Evolutionary conservation across 2,113 vertebrate genomes (phyloP).

Genomic region (Genyomyrus donnyi): DNA sequence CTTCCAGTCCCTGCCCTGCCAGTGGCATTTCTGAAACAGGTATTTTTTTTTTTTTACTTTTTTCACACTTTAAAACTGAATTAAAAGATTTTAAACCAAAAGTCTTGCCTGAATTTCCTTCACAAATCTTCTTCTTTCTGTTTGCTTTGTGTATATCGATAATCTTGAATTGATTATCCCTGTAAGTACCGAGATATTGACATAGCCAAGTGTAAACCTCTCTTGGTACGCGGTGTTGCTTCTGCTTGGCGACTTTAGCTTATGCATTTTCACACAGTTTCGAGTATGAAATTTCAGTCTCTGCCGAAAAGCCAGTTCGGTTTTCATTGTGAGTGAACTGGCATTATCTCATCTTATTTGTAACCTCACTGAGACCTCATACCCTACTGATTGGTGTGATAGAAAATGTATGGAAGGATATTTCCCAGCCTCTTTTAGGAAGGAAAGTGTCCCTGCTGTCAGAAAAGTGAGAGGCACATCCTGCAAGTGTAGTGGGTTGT

Average conservation of each 20-base stretch:
- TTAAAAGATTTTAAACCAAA: not conserved
- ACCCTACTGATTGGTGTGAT: not conserved
- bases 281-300: not conserved
- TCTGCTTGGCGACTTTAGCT: not conserved
- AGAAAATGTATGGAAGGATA: not conserved
- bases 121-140: not conserved
- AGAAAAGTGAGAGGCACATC: not conserved
- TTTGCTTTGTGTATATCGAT: constrained; percentile 30
- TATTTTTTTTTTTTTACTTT: not conserved
- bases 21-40: not conserved
- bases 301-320: not conserved
- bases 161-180: not conserved
- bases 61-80: not conserved
- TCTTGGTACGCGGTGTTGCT: not conserved
- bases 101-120: not conserved
- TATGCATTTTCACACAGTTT: not conserved
- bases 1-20: not conserved
- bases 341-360: not conserved
- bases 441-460: not conserved
- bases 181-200: not conserved
- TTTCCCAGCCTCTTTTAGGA: not conserved
- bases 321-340: not conserved
- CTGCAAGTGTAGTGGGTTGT: not conserved
- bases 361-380: not conserved
- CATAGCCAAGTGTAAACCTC: not conserved